Evolutionary conservation across 2,888 invertebrate genomes (phyloP), one percentile per base, ranked within the genome.

Genomic region (Cantharis rufa): DNA sequence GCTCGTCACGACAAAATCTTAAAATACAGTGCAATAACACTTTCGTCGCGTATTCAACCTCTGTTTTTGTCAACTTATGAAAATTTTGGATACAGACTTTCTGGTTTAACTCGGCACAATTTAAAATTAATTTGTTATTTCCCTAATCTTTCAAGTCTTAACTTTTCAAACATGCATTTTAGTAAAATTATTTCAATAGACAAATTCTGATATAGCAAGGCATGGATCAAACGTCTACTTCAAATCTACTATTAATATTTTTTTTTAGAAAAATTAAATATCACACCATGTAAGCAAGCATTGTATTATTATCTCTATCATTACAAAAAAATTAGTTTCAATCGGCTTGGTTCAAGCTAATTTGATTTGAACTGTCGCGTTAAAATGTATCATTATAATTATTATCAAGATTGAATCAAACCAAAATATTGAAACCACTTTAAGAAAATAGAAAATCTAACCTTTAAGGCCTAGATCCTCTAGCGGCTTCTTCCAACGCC

Each of bases 401-500:
- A 71, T 28, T 21, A 28, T 64, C 15, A 21, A 63, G 27, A 63
- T 15, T 73, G 28, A 48, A 72, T 48, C 15, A 28, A 15, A 13
- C 16, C 24, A 28, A 64, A 71, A 28, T 63, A 64, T n/a, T 66
- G 66, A 32, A 18, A 62, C 27, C 21, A 13, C 21, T 66, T 28
- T 64, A 15, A 69, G 74, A 28, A 62, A 68, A 15, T n/a, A 48
- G 18, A 21, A 10, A 61, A 24, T n/a, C 71, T 64, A 21, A 76
- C 76, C 70, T 32, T 88, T 89, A 91, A 84, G 90, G 89, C 85
- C 92, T 89, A 82, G 92, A 92, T 85, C 92, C 94, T 86, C 95
- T 91, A 82, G 95, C 94, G 81, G 96, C 95, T 89, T 95, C 95
- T 89, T 95, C 95, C 84, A 95, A 90, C 81, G 94, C 95, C 85